phyloP scores from a whole-genome alignment of 1,140 invertebrate genomes.

The Scylla paramamosain region DNA sequence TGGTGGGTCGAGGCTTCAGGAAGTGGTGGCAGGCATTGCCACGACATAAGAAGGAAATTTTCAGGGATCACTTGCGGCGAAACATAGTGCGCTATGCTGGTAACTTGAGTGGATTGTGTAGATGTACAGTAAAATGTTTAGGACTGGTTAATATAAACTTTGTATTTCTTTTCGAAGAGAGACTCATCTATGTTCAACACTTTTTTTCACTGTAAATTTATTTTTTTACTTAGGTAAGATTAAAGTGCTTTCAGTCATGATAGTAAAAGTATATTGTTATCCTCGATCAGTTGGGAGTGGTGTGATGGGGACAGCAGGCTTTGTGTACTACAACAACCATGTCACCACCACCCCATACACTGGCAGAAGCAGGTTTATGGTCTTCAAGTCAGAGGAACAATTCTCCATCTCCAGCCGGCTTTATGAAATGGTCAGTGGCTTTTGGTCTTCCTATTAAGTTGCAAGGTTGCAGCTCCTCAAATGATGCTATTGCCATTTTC shows the following conservation, averaged over 20 bases:
- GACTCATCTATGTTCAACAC: too few species aligned
- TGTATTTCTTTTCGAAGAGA: too few species aligned
- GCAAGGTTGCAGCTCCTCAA: too few species aligned
- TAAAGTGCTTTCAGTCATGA: too few species aligned
- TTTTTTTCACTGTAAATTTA: too few species aligned
- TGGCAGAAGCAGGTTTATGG: constrained; percentile 82
- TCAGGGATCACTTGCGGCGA: constrained; percentile 78
- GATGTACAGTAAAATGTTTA: too few species aligned
- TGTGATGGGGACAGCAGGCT: constrained; percentile 53
- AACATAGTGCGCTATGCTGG: constrained; percentile 76
- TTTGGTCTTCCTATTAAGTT: too few species aligned
- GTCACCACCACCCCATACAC: constrained; percentile 82
- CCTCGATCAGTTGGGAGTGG: constrained; percentile 65
- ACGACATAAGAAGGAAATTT: constrained; percentile 78
- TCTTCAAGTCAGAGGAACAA: constrained; percentile 82
- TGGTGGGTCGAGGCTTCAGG: constrained; percentile 80
- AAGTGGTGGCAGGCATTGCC: constrained; percentile 82
- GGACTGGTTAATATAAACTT: too few species aligned
- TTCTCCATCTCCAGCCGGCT: constrained; percentile 79
- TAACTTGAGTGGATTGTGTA: background rate
- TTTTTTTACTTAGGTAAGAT: too few species aligned
- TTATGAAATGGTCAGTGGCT: constrained; percentile 50
- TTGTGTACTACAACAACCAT: constrained; percentile 82
- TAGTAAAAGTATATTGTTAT: background rate
- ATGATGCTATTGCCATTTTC: too few species aligned